Evolutionary conservation across 2,888 invertebrate genomes (phyloP).

Genomic region (Lasiommata megera): DNA sequence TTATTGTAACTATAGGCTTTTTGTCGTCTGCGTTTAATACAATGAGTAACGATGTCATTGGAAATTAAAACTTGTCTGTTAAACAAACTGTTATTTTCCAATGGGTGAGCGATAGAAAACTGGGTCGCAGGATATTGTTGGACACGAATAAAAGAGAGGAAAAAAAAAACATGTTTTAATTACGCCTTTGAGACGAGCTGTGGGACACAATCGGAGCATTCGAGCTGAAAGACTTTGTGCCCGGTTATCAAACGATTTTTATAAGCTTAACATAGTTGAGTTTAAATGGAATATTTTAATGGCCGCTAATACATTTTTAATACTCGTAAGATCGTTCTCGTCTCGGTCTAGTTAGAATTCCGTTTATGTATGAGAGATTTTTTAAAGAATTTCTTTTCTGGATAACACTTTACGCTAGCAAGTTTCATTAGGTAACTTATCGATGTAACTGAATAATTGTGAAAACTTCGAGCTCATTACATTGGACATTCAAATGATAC

Average conservation of each 20-base stretch:
- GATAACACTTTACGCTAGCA: too few species aligned
- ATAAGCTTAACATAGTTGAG: neutral
- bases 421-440: too few species aligned
- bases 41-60: neutral
- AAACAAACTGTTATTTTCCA: slow-evolving; percentile 8
- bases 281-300: neutral
- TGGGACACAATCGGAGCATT: slow-evolving; percentile 8
- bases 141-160: slow-evolving; percentile 46
- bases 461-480: too few species aligned
- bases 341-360: neutral
- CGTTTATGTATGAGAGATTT: neutral
- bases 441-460: too few species aligned
- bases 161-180: slow-evolving; percentile 56
- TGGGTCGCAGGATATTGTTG: slow-evolving; percentile 64
- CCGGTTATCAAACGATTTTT: slow-evolving; percentile 2
- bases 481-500: too few species aligned
- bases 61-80: neutral
- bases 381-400: neutral
- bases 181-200: slow-evolving; percentile 38
- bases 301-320: neutral
- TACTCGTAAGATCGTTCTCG: too few species aligned
- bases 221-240: slow-evolving; percentile 18
- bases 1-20: too few species aligned
- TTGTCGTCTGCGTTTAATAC: neutral
- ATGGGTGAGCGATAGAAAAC: slow-evolving; percentile 35